Evolutionary conservation across 2,888 invertebrate genomes (phyloP).

Genomic region (Ornithoptera alexandrae): DNA sequence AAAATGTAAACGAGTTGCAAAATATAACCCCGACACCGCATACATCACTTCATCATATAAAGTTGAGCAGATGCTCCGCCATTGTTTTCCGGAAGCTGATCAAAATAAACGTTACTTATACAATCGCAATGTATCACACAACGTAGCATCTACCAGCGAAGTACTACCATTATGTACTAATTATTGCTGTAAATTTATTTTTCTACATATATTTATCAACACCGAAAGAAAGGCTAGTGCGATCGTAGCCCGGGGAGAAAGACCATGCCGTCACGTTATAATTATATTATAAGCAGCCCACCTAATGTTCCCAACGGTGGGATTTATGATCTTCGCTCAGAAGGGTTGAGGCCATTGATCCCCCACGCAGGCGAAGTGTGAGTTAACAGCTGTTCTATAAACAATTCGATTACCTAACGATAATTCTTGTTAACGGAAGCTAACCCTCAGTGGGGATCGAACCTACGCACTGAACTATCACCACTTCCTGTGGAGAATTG

Average conservation of each 20-base stretch:
- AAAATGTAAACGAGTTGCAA: slow-evolving; percentile 47
- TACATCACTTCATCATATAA: slow-evolving; percentile 17
- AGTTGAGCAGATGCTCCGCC: slow-evolving; percentile 20
- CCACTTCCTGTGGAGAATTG: no score
- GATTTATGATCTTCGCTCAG: no score
- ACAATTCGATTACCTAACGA: no score
- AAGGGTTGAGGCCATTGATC: no score
- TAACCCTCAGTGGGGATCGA: no score
- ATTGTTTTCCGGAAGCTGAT: slow-evolving; percentile 36
- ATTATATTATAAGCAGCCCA: not conserved
- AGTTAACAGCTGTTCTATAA: no score
- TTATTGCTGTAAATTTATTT: slow-evolving; percentile 74
- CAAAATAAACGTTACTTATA: slow-evolving; percentile 51
- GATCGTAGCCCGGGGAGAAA: slow-evolving; percentile 36
- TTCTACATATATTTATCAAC: slow-evolving; percentile 65
- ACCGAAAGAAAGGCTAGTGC: slow-evolving; percentile 74
- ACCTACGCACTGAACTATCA: no score
- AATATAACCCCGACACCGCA: slow-evolving; percentile 16
- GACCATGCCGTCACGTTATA: slow-evolving; percentile 29
- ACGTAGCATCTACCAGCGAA: slow-evolving; percentile 75
- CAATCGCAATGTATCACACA: slow-evolving; percentile 72
- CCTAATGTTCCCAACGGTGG: no score
- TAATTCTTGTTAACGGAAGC: no score
- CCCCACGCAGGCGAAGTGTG: no score
- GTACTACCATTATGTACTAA: slow-evolving; percentile 72